These are phyloP conservation scores for Brenthis ino DNA, from an alignment of 2,888 invertebrate genomes.

Conservation along the genomic window DNA sequence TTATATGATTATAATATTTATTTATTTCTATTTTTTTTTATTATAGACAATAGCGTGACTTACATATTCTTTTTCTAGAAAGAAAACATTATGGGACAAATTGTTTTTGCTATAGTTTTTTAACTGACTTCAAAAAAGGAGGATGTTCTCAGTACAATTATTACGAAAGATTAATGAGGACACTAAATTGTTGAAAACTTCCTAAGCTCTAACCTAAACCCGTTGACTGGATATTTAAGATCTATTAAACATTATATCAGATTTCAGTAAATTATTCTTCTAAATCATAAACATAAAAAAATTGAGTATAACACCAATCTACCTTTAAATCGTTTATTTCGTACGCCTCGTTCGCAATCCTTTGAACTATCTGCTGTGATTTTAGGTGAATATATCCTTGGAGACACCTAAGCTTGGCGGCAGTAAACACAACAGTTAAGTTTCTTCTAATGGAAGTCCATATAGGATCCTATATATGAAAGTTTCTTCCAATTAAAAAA, in stretches of 20 bases:
- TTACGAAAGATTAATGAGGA: too few species aligned
- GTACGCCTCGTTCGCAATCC: slow-evolving; percentile 42
- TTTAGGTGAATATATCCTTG: slow-evolving; percentile 40
- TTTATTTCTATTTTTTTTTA: too few species aligned
- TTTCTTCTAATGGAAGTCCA: slow-evolving; percentile 44
- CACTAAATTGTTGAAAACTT: too few species aligned
- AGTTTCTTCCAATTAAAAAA: background rate
- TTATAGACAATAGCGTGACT: too few species aligned
- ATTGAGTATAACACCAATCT: background rate
- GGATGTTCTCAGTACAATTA: too few species aligned
- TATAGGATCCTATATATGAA: slow-evolving; percentile 40
- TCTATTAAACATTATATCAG: too few species aligned
- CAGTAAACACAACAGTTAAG: slow-evolving; percentile 45
- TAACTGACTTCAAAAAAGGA: too few species aligned
- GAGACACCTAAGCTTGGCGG: slow-evolving; percentile 44
- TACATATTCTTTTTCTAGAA: too few species aligned
- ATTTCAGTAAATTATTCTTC: background rate
- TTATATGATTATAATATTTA: background rate
- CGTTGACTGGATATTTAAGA: too few species aligned
- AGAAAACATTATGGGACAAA: too few species aligned
- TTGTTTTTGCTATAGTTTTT: too few species aligned
- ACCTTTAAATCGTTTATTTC: slow-evolving; percentile 40
- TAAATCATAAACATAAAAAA: background rate
- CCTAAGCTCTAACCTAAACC: too few species aligned
- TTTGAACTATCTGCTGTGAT: slow-evolving; percentile 41